Evolutionary conservation across 2,888 invertebrate genomes (phyloP).

Genomic region (Mimachlamys varia): DNA sequence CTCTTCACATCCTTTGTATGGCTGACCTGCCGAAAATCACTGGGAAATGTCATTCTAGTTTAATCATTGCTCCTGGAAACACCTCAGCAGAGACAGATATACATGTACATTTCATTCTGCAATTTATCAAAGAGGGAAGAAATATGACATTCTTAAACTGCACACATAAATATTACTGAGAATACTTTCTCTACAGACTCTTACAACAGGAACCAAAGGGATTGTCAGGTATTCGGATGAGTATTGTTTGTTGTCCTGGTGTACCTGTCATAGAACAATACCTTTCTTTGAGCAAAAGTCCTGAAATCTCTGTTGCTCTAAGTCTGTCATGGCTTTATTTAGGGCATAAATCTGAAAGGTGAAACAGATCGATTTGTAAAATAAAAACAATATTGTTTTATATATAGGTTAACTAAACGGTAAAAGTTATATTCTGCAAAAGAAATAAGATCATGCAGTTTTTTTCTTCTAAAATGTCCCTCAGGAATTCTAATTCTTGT

Average conservation of each 20-base stretch:
- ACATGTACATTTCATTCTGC: no score
- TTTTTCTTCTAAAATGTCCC: no score
- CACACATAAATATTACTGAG: neutral
- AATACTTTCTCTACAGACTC: neutral
- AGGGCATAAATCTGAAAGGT: slow-evolving; percentile 75
- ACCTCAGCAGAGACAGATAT: no score
- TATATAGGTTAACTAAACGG: no score
- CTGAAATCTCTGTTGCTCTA: slow-evolving; percentile 72
- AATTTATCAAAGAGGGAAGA: no score
- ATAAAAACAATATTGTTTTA: neutral
- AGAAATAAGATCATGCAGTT: no score
- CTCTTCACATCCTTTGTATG: no score
- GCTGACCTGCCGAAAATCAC: no score
- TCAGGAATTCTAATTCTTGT: no score
- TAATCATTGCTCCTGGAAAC: no score
- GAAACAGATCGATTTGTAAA: slow-evolving; percentile 25
- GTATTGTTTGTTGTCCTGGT: neutral
- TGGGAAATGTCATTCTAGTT: no score
- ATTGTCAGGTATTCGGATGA: neutral
- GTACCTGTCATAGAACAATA: slow-evolving; percentile 36
- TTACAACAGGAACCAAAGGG: neutral
- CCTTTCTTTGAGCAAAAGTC: slow-evolving; percentile 69
- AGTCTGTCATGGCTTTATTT: slow-evolving; percentile 75
- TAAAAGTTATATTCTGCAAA: no score
- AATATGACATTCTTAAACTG: neutral